Base-by-base conservation (phyloP, 2,888 invertebrate genomes). In the Empis livida region DNA sequence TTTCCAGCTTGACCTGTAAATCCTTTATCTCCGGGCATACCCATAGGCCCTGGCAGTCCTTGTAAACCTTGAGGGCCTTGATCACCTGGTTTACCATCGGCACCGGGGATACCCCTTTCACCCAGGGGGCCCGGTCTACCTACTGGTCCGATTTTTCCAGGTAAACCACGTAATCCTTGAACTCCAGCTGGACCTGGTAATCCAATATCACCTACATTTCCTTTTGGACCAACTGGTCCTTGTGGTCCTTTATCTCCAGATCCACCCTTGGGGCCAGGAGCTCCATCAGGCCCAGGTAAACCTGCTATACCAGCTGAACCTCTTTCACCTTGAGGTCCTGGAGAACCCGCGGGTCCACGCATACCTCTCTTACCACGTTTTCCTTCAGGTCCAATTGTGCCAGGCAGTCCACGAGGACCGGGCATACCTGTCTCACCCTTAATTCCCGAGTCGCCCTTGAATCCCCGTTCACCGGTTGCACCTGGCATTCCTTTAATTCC, bases 11-110 rank as follows among this genome's bases (percentile, higher is more conserved):
- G 84, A 35, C 88, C 90, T 60, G 78, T 31, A 80, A 83, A 47
- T 81, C 63, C 63, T 48, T 62, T 63, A 42, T 61, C 62, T 15
- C 92, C 92, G 32, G 78, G 73, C 2, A 79, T 72, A 14, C 91
- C 91, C 45, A 78, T 74, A 41, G 76, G 77, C 3, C 92, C 91
- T 14, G 78, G 85, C 15, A 84, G 70, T 31, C 92, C 92, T 69
- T 84, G 83, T 16, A 84, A 70, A 14, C 91, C 91, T 61, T 81
- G 81, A 13, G 78, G 72, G 40, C 91, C 91, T 58, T 82, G 81
- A 59, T 88, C 89, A 20, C 92, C 92, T 13, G 85, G 78, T 61
- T 84, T 84, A 8, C 91, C 91, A 67, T 91, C 90, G 48, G 85
- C 83, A 10, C 91, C 91, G 42, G 82, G 79, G 58, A 82, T 72